Base-by-base conservation (phyloP, 2,888 invertebrate species). In the Embidobia sp. region DNA sequence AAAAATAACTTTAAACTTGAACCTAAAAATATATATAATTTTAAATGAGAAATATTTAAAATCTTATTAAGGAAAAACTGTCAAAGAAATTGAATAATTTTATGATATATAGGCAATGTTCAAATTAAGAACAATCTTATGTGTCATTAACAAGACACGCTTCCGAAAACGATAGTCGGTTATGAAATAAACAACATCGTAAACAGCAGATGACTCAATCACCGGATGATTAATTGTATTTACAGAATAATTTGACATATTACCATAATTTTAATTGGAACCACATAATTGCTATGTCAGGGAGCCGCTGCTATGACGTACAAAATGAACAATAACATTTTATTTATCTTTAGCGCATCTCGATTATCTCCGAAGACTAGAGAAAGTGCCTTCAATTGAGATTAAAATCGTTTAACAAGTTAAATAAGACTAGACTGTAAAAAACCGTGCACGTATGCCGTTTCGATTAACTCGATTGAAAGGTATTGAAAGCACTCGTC, bases 201-300 rank as follows among this genome's bases (percentile, higher is more conserved):
- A 40, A 18, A 2, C 8, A 18, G 16, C 4, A 40, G 18, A 40
- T 18, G 16, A 19, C 40, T 40, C 16, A 18, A 3, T 40, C 40
- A 18, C 2, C n/a, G 18, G 18, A 40, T 40, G 18, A 40, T 40
- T 40, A 16, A 40, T 16, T 18, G 6, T 40, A 18, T 40, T 40
- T 40, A 40, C 40, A 19, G 18, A 40, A 40, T 40, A 40, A 40
- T 40, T 40, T 40, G 40, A n/a, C 18, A 19, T 18, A 40, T 35
- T 35, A 15, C n/a, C 40, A 40, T 40, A 40, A 40, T 40, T 40
- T 16, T 40, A 40, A 40, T 40, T 40, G 18, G n/a, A 18, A 18
- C 8, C 40, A 16, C 16, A 40, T 18, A 40, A 40, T 18, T 40
- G 40, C 18, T 18, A 8, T n/a, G 40, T 40, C 40, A 40, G 40